Base-by-base conservation (phyloP, 2,888 invertebrate genomes). In the Chloroclystis v-ata region DNA sequence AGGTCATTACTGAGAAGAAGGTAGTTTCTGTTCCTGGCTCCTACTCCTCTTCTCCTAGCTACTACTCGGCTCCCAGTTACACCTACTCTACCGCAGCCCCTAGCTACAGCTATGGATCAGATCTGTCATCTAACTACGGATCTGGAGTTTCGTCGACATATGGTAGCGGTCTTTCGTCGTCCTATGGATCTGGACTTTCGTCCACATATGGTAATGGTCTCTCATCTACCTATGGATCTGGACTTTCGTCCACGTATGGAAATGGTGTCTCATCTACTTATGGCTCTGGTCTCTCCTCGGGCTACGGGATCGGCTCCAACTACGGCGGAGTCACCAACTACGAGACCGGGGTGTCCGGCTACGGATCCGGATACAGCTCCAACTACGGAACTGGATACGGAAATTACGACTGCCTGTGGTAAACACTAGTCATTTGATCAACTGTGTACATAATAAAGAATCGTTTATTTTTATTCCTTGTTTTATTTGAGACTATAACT, bases 1-100 rank as follows among this genome's bases (percentile, higher is more conserved):
- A 73, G 56, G 70, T 75, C 48, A 68, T 82, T 52, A 63, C 72
- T 38, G 76, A 71, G 52, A 64, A 72, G 55, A 65, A 72, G 56
- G 59, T 73, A 10, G 62, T 66, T 38, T 58, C 69, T 40, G 49
- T 61, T 45, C 65, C 67, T 37, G 56, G 60, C 57, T 43, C 50
- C 52, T 53, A 53, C 43, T 33, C 12, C 2, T 29, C 44, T 24
- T 44, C 47, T 16, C 45, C 40, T 24, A 44, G 47, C 46, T 49
- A 49, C 28, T 42, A 52, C 44, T 39, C 44, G 0, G 13, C 42
- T 12, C 48, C 37, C 7, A 51, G 56, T 45, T 55, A 44, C 32
- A 52, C 58, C 7, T 59, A 47, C 38, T 40, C 37, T 1, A 25
- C 32, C 4, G 37, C 43, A 0, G 24, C 29, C 25, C 57, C 57